phyloP scores from a whole-genome alignment of 35 echinoderm and acorn worm species.

The Nesometra sesokonis region DNA sequence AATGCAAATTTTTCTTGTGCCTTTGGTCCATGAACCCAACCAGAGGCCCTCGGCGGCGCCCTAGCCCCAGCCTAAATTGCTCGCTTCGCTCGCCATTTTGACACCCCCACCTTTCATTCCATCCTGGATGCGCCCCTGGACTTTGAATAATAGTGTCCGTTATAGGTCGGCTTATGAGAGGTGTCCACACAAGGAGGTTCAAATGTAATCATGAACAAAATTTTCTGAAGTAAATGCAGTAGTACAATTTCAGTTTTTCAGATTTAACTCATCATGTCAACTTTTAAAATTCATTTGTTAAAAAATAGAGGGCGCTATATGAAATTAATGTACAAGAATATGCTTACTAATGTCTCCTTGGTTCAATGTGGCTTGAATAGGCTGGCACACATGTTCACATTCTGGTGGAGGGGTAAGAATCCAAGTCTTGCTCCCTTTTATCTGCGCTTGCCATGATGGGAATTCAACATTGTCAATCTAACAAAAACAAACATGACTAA shows the following conservation, averaged over 20 bases:
- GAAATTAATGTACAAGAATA: background rate
- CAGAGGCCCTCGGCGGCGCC: too few relatives aligned
- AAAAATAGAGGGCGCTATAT: background rate
- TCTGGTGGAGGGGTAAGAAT: constrained; percentile 72
- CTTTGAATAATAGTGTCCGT: too few relatives aligned
- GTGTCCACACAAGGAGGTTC: too few relatives aligned
- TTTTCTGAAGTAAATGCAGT: too few relatives aligned
- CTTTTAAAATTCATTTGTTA: background rate
- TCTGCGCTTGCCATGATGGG: constrained; percentile 95
- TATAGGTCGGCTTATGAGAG: too few relatives aligned
- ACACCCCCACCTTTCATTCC: too few relatives aligned
- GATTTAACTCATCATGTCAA: background rate
- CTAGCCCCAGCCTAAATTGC: too few relatives aligned
- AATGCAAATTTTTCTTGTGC: too few relatives aligned
- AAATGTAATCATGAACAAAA: too few relatives aligned
- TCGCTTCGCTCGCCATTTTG: too few relatives aligned
- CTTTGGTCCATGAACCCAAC: too few relatives aligned
- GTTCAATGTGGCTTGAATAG: constrained; percentile 48
- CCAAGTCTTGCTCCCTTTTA: constrained; percentile 75
- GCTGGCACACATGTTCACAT: constrained; percentile 68
- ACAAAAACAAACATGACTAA: background rate
- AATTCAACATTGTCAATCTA: constrained; percentile 74
- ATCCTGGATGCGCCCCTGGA: too few relatives aligned
- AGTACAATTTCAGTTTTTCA: background rate
- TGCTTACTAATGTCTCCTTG: constrained; percentile 80